These are phyloP conservation scores for Oreochromis niloticus DNA, from an alignment of 2,113 vertebrate species.

Conservation along the genomic window DNA sequence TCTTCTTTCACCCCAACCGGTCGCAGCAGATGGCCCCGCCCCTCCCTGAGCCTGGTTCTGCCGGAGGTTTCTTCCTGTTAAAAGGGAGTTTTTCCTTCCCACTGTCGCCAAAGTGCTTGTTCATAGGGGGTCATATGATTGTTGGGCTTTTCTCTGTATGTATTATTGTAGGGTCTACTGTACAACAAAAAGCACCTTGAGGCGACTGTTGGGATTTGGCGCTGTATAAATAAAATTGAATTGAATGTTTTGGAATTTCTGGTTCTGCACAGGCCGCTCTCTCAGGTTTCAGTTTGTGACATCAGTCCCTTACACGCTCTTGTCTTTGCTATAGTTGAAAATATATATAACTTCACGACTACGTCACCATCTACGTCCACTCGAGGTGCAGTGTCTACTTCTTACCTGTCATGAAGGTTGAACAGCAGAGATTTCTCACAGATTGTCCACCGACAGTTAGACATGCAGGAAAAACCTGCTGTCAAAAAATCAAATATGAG, in stretches of 20 bases:
- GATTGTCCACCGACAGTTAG: background rate
- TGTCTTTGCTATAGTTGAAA: background rate
- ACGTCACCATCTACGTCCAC: background rate
- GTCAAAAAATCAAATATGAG: background rate
- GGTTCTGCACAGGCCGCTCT: background rate
- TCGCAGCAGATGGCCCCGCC: background rate
- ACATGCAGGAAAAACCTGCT: background rate
- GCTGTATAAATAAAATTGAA: background rate
- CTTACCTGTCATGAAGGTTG: background rate
- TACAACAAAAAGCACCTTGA: rapidly evolving
- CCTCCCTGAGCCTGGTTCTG: background rate
- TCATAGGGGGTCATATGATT: rapidly evolving
- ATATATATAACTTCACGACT: background rate
- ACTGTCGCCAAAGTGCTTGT: rapidly evolving
- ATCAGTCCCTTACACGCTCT: background rate
- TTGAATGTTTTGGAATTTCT: rapidly evolving
- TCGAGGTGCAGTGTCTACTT: background rate
- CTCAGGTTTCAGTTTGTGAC: background rate
- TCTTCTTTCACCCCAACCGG: rapidly evolving
- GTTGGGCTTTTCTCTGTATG: rapidly evolving
- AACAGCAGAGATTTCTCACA: background rate
- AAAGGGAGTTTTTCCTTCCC: background rate
- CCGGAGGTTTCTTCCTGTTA: rapidly evolving
- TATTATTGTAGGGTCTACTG: rapidly evolving
- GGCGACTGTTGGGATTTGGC: background rate